Base-by-base conservation (phyloP, 1,140 invertebrate genomes). In the Coptotermes formosanus region DNA sequence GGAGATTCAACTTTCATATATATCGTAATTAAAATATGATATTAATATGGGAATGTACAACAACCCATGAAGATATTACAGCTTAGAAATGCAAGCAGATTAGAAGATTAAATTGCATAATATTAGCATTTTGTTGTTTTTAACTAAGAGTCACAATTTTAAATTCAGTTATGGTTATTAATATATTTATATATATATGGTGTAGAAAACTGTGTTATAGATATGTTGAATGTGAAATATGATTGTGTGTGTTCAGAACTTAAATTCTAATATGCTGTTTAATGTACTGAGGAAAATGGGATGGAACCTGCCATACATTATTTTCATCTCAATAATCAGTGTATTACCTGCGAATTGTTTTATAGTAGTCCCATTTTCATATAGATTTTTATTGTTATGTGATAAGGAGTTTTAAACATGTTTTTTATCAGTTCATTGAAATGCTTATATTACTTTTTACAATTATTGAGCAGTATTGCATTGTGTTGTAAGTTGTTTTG, bases 401-500 rank as follows among this genome's bases (percentile, higher is more conserved):
- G 64, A 75, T 30, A 6, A 75, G 12, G 64, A 6, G n/a, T 30
- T 30, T 75, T 30, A 75, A 55, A 75, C n/a, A 75, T 75, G 21
- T 75, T 75, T 59, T n/a, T 75, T 75, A 7, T 75, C 64, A 12
- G n/a, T 30, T 14, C 64, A 30, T 75, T 8, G 7, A 75, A 12
- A n/a, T 75, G 64, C 64, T 75, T 75, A 75, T 75, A 30, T 75
- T 30, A 30, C 4, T 30, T 30, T 75, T 75, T 75, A 75, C 64
- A 75, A n/a, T 75, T 75, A 75, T 30, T 75, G 8, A 75, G 64
- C 64, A 75, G 64, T 75, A 75, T 75, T 75, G 11, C 30, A 12
- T 75, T 30, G n/a, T 75, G 64, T 75, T 75, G n/a, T 75, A n/a
- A 75, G 4, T 75, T 75, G n/a, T 30, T 75, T 75, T 75, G 64